Base-by-base conservation (phyloP, 2,888 invertebrate species). In the Neoitamus cyanurus region DNA sequence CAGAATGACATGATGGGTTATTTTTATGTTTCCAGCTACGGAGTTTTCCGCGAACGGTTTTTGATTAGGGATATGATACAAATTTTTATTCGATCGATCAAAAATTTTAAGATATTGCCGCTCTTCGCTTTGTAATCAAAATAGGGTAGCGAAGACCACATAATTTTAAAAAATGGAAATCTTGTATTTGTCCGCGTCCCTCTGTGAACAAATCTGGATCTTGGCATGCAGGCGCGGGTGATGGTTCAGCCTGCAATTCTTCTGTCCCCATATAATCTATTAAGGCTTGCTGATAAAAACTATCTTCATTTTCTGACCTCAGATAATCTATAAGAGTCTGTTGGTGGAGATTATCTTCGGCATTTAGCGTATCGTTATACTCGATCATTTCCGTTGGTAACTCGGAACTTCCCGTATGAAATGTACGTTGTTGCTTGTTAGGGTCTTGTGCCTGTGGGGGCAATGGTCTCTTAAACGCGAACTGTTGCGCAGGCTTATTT, bases 1-100 rank as follows among this genome's bases (percentile, higher is more conserved):
- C 13, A 86, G 80, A 36, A 83, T 36, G 20, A 80, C 42, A 28
- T 84, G 84, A 31, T 85, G 86, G 5, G 84, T 83, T 28, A 85
- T 85, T 48, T 48, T 48, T 3, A 48, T 20, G 3, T 48, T 48
- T 15, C 48, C 48, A 6, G 48, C 86, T 13, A 86, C 83, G 9
- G 85, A 85, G 42, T 84, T 84, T 70, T 84, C 84, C 31, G 69
- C 7, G 20, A 69, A 69, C 3, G 69, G 20, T 15, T 69, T 69
- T 20, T 69, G 4, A 4, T 25, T 69, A 5, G 69, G 69, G 11
- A 69, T 20, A 25, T 20, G 69, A 11, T 69, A 20, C 11, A 69
- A 48, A 15, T 48, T 48, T 48, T 48, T 48, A 15, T 48, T 48
- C 3, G 48, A 7, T 48, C 48, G 15, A 48, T 48, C 48, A 48